Conservation (phyloP, 2,797 vertebrate species). For the Poeciliopsis gracilis region DNA sequence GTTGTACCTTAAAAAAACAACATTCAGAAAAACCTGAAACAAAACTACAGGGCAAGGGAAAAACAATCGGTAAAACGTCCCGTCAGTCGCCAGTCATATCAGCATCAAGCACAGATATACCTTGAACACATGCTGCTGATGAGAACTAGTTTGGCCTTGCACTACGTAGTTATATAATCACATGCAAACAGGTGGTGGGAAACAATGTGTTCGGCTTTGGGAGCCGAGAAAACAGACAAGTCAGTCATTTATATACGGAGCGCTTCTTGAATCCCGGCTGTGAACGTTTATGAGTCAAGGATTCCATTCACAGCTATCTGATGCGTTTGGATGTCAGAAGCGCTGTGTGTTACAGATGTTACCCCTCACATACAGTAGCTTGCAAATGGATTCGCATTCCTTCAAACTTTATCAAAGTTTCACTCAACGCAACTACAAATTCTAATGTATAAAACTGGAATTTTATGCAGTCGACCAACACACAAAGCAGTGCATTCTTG, state of each 20-base stretch:
- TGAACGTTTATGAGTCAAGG: conserved; percentile 52
- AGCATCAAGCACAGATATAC: conserved; percentile 61
- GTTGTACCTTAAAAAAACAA: conserved; percentile 1
- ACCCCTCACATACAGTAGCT: conserved; percentile 22
- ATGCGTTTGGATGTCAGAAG: conserved; percentile 37
- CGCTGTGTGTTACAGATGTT: conserved; percentile 26
- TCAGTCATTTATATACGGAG: conserved; percentile 58
- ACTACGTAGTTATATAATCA: conserved; percentile 66
- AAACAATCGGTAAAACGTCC: conserved; percentile 47
- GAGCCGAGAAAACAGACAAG: conserved; percentile 26
- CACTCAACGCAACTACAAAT: not conserved
- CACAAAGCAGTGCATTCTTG: not conserved
- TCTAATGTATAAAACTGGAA: not conserved
- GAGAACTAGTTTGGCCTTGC: conserved; percentile 67
- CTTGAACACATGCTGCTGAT: conserved; percentile 71
- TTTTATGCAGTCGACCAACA: not conserved
- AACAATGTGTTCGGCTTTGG: conserved; percentile 32
- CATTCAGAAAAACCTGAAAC: conserved; percentile 45
- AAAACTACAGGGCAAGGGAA: conserved; percentile 42
- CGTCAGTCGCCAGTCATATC: conserved; percentile 44
- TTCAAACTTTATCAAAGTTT: not conserved
- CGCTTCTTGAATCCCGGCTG: conserved; percentile 51
- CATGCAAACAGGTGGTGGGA: conserved; percentile 72
- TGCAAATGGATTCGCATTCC: not conserved
- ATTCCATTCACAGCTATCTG: conserved; percentile 39